A percentile compares a stretch with the other conserved stretches of the same genome.
Conservation (phyloP, 2,888 invertebrate species). For the Pterobdella sp. region DNA sequence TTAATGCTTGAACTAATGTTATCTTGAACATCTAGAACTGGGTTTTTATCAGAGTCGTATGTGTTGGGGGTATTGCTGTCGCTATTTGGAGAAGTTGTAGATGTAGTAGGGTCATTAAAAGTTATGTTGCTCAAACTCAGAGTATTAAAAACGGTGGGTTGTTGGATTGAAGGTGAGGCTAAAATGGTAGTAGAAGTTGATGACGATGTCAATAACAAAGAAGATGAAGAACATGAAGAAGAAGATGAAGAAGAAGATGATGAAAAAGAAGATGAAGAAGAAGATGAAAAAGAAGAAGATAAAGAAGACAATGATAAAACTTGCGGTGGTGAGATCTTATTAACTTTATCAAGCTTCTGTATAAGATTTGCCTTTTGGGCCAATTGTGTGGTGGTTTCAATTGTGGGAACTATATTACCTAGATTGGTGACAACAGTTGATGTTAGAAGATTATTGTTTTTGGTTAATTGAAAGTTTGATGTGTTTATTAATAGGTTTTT, state of each 20-base stretch:
- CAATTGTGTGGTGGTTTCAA: neutral
- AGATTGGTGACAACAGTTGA: neutral
- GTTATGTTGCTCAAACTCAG: constrained; percentile 33
- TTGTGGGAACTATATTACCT: neutral
- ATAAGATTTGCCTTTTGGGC: neutral
- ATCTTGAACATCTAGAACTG: constrained; percentile 60
- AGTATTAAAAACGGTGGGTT: neutral
- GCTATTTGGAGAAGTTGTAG: constrained; percentile 30
- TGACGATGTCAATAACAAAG: neutral
- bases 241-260: constrained; percentile 32
- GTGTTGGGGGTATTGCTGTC: constrained; percentile 38
- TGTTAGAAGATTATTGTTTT: neutral
- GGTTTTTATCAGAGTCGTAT: constrained; percentile 62
- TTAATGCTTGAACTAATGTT: too few relatives aligned
- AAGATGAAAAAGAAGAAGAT: constrained; percentile 8
- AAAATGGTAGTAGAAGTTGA: neutral
- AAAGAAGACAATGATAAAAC: neutral
- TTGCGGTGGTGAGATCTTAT: neutral
- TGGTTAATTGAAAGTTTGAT: neutral
- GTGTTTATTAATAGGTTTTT: neutral
- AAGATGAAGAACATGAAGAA: constrained; percentile 4
- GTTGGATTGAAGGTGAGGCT: neutral
- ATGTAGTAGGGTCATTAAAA: constrained; percentile 29
- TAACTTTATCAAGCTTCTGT: neutral
- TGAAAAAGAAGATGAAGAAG: constrained; percentile 6